Base-by-base conservation (phyloP, 2,113 vertebrate genomes). In the Campylomormyrus tamandua region DNA sequence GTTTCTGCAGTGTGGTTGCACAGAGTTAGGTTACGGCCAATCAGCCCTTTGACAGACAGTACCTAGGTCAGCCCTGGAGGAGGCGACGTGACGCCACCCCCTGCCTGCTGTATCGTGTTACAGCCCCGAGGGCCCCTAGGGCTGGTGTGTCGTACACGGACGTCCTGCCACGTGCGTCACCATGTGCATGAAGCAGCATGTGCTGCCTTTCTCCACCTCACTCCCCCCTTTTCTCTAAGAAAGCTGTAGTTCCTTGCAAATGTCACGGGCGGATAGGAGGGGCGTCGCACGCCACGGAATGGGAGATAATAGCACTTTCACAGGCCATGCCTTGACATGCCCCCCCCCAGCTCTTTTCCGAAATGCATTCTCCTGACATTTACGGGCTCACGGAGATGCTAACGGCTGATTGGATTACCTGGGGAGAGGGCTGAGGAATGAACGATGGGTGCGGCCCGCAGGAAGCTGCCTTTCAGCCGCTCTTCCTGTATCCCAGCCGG, bases 331-430 rank as follows among this genome's bases (percentile, higher is more conserved):
- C 58, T 94, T 92, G 89, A 91, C 89, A 84, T 31, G 90, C 93
- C 52, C 93, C 92, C 92, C 93, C 93, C 94, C 93, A 92, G 92
- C 91, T 89, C 91, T 88, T 93, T 93, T 91, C 94, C 93, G 4
- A 94, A 94, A 93, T 94, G 92, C 92, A 91, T 80, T 80, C 90
- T 90, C 24, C 89, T 95, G 94, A 93, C 95, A 95, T 95, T 96
- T 95, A 92, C 91, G 90, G 88, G 92, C 88, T 39, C 86, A 83
- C 48, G 80, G 62, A 56, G 50, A 62, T 56, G 50, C 86, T 45
- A 90, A 90, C 91, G 91, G 83, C 52, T 89, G 85, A 70, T 92
- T 91, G 90, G 27, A 50, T 91, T 92, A 88, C 89, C 90, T 45
- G 62, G 3, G 87, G 90, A 90, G 87, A 90, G 45, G 83, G 90